Evolutionary conservation across 2,888 invertebrate species (phyloP), one percentile per base, ranked within the genome.

Genomic region (Tridacna crocea): DNA sequence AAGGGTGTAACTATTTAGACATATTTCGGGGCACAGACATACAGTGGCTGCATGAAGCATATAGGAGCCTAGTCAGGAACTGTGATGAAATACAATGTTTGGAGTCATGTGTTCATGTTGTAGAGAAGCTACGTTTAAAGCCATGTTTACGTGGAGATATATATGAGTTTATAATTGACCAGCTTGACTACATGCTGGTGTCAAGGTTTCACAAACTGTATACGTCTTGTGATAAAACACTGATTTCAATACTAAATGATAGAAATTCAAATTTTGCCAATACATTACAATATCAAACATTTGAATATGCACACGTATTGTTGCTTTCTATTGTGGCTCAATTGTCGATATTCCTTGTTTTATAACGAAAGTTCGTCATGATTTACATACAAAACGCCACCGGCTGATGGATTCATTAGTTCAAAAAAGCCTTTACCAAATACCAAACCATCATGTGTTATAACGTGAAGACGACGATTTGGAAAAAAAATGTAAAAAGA

Each of bases 141-240:
- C 75, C 75, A 13, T 75, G 75, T 51, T 51, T 75, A 46, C 51
- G 65, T 11, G 75, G 75, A 12, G 66, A 75, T 26, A 75, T 75
- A 15, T 66, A 75, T 22, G 66, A 75, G 2, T 75, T 66, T 66
- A 22, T 66, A 22, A 60, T 55, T n/a, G 72, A 72, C 24, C 47
- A 47, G n/a, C 63, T 75, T n/a, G 36, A 58, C 10, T 58, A 58
- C 19, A 60, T 58, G 27, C 26, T 58, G 58, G 60, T 75, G 15
- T 36, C 12, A 3, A 17, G n/a, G 55, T 66, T 75, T 22, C 75
- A 66, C 26, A 47, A 51, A 24, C 36, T 75, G 17, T 75, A 36
- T 26, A 75, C 65, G 26, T 75, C 75, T 11, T 75, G 75, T 66
- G 75, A 75, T 66, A 46, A 13, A 55, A 13, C 46, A 11, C 0